Base-by-base conservation (phyloP, 1,140 invertebrate genomes). In the Popillia japonica region DNA sequence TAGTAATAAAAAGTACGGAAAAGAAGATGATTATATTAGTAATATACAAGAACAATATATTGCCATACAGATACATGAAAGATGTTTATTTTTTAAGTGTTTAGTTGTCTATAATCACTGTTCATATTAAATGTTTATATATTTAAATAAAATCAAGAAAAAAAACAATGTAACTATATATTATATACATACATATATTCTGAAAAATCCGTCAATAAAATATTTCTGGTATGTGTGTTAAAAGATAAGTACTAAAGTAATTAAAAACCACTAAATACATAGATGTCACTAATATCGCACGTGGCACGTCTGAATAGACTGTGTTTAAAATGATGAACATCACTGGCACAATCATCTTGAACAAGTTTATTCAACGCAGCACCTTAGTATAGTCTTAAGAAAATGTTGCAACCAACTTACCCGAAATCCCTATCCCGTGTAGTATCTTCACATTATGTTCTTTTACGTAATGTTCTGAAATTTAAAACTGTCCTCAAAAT, bases 81-180 rank as follows among this genome's bases (percentile, higher is more conserved):
- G 80, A 83, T 83, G 80, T 83, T 82, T 82, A 81, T 83, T 83
- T 82, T 83, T 81, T 81, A 80, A 77, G 81, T 81, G 80, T 82
- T 82, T 82, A 82, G 79, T 80, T 82, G 22, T 78, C 73, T 72
- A 40, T 79, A 78, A 77, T 81, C 48, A 55, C 48, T 55, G 48
- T 55, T 55, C 48, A 55, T 55, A 55, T 55, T 55, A 81, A 79
- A 76, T 82, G 77, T 82, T 82, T 78, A 79, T 81, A 81, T 82
- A 78, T 72, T 72, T 72, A 27, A 34, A 72, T 72, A 72, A 72
- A 72, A 7, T 23, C 22, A 23, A 72, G 27, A 68, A 72, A 40
- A 68, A 68, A n/a, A 17, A 55, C 6, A 55, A 55, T 55, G 48
- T 55, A 55, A 55, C 48, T 55, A 55, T 55, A 34, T 34, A 55